Base-by-base conservation (phyloP, 2,113 vertebrate species). In the Nesogale talazaci region DNA sequence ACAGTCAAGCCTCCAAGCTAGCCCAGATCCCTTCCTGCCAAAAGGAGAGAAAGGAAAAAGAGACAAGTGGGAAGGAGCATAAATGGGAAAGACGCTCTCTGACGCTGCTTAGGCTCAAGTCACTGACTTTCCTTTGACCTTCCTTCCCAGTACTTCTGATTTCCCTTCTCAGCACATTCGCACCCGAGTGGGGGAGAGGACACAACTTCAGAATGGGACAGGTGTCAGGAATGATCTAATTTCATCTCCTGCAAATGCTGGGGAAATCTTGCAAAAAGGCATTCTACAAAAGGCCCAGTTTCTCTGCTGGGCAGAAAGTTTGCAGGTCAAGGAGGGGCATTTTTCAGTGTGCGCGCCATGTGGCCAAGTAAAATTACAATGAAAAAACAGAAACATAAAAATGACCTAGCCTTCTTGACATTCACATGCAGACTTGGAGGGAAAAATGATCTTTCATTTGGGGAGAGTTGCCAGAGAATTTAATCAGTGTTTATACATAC, bases 321-420 rank as follows among this genome's bases (percentile, higher is more conserved):
- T 94, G 72, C 90, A 95, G 95, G 95, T 96, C 96, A 94, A 85
- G 67, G 80, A 86, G 93, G 83, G 34, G 38, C 80, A 88, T 94
- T 96, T 96, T 96, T 96, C 93, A 96, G 95, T 86, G 59, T 75
- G 91, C 72, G 92, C 90, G 83, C 83, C 95, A 94, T 90, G 96
- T 96, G 96, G 95, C 89, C 57, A 69, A 81, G 86, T 95, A 81
- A 95, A 94, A 93, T 95, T 94, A 95, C 96, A 96, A 96, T 90
- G 93, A 92, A 79, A 94, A 94, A 95, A 83, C 79, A 82, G 67
- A 93, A 92, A 89, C 95, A 94, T 88, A 93, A 96, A 95, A 97
- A 94, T 94, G 95, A 96, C 93, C 95, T 97, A 93, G 95, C 95
- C 89, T 95, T 96, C 95, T 96, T 94, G 94, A 96, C 95, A 94